These are phyloP conservation scores for Globicephala melas DNA, from an alignment of 2,113 vertebrate genomes.

Conservation along the genomic window DNA sequence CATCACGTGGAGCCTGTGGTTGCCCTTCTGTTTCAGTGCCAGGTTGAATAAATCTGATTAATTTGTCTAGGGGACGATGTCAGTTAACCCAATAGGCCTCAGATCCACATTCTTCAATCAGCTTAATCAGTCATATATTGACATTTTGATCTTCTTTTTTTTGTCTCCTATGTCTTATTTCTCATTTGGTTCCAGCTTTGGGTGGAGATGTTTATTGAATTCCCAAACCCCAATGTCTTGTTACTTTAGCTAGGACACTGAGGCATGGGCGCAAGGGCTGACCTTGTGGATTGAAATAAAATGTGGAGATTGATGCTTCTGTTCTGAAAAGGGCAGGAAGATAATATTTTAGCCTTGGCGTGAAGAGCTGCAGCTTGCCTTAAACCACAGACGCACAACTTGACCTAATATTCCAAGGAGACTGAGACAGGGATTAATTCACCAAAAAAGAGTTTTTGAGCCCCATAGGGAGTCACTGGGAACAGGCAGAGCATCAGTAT, in stretches of 20 bases:
- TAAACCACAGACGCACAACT: not conserved
- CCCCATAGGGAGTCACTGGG: not conserved
- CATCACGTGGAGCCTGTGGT: not conserved
- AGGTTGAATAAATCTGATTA: not conserved
- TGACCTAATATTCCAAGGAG: not conserved
- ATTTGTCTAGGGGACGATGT: not conserved
- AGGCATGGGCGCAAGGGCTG: not conserved
- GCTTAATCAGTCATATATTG: not conserved
- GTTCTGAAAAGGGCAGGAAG: not conserved
- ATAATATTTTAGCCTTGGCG: not conserved
- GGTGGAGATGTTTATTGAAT: not conserved
- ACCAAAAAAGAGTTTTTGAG: not conserved
- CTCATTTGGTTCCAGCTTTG: not conserved
- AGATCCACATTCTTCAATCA: not conserved
- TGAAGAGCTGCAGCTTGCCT: not conserved
- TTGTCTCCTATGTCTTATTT: not conserved
- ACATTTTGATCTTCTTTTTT: not conserved
- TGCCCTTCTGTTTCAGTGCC: not conserved
- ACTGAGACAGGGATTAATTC: not conserved
- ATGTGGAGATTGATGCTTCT: not conserved
- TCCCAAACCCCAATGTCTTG: not conserved
- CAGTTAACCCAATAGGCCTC: not conserved
- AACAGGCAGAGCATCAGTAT: not conserved
- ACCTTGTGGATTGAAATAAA: not conserved
- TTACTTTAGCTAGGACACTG: not conserved